Conservation (phyloP, 2,888 invertebrate genomes). For the Antitype chi region DNA sequence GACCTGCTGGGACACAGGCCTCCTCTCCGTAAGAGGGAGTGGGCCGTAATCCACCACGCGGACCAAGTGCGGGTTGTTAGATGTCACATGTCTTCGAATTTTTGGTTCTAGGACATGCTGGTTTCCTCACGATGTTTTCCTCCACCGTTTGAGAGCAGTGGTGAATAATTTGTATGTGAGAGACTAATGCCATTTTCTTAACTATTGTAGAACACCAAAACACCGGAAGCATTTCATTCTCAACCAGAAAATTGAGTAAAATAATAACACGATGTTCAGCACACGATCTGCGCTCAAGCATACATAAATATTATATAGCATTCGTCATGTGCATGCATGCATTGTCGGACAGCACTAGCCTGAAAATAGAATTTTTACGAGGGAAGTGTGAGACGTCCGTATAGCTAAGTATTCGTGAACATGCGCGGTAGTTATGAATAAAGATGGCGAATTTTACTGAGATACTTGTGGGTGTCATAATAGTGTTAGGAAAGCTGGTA, state of each 20-base stretch:
- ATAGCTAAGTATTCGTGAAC: slow-evolving; percentile 67
- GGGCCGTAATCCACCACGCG: too few relatives aligned
- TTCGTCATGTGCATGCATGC: slow-evolving; percentile 65
- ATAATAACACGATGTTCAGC: slow-evolving; percentile 34
- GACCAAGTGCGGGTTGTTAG: too few relatives aligned
- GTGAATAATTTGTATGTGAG: background rate
- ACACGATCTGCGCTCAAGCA: slow-evolving; percentile 46
- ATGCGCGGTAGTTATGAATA: slow-evolving; percentile 70
- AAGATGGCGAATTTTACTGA: slow-evolving; percentile 60
- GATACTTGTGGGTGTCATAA: slow-evolving; percentile 16
- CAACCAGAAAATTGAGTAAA: slow-evolving; percentile 48
- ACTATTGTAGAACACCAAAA: slow-evolving; percentile 20
- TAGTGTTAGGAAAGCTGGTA: slow-evolving; percentile 8
- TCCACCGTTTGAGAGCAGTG: too few relatives aligned
- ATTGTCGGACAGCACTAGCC: slow-evolving; percentile 57
- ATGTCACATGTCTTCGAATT: too few relatives aligned
- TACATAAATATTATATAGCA: slow-evolving; percentile 59
- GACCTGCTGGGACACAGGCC: too few relatives aligned
- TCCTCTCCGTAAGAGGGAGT: too few relatives aligned
- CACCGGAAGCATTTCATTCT: slow-evolving; percentile 36
- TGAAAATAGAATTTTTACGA: slow-evolving; percentile 68
- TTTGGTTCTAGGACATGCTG: too few relatives aligned
- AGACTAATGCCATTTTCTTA: slow-evolving; percentile 1
- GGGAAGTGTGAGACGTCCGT: slow-evolving; percentile 53
- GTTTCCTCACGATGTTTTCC: too few relatives aligned